These are phyloP conservation scores for Rhamnusium bicolor DNA, from an alignment of 2,888 invertebrate genomes.

Conservation along the genomic window DNA sequence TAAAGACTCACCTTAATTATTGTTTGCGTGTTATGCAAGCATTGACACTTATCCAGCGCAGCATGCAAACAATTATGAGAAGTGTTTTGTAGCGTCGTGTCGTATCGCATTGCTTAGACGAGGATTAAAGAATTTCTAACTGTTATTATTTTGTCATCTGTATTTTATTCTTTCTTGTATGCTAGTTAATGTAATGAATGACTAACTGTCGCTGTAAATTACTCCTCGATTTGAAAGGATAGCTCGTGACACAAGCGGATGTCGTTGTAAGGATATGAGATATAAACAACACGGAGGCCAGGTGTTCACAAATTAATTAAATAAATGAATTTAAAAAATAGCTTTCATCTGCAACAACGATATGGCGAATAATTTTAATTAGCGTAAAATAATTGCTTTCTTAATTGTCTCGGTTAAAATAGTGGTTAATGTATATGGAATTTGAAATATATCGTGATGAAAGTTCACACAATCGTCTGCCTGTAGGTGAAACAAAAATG, in stretches of 20 bases:
- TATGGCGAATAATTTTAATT: constrained; percentile 15
- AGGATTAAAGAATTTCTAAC: too few species aligned
- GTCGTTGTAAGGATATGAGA: not conserved
- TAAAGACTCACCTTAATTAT: too few species aligned
- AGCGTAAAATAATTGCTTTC: constrained; percentile 21
- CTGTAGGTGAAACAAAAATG: constrained; percentile 24
- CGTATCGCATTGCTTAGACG: too few species aligned
- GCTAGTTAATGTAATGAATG: not conserved
- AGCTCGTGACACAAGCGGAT: not conserved
- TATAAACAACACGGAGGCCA: not conserved
- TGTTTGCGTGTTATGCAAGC: too few species aligned
- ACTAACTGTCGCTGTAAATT: not conserved
- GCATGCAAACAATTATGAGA: too few species aligned
- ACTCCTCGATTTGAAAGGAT: not conserved
- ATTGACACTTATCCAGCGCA: too few species aligned
- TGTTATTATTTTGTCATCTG: too few species aligned
- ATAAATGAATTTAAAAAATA: not conserved
- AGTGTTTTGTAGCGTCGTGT: too few species aligned
- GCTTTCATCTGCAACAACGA: constrained; percentile 1
- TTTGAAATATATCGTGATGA: constrained; percentile 44
- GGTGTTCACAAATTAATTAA: constrained; percentile 13
- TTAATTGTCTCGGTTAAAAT: constrained; percentile 36
- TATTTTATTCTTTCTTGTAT: not conserved
- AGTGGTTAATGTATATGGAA: constrained; percentile 36
- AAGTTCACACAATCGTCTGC: constrained; percentile 35